Base-by-base conservation (phyloP, 1,140 invertebrate species). In the Cydia strobilella region DNA sequence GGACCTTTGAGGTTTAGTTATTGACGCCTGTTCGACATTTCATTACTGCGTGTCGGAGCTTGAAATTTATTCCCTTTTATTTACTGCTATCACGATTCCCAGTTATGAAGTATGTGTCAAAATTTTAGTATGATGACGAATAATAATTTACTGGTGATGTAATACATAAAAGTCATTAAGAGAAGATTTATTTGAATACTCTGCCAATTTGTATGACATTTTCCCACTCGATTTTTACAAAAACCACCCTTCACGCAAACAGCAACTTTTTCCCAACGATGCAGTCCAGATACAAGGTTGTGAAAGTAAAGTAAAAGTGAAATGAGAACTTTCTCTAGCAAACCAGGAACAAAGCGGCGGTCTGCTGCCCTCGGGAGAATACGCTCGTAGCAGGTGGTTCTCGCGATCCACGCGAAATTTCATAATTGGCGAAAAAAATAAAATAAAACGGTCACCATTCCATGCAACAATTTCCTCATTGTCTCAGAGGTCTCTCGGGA, bases 381-480 rank as follows among this genome's bases (percentile, higher is more conserved):
- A 81, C 69, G 79, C 76, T 80, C 78, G 79, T 81, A 79, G 76
- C 79, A 85, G 83, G 82, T 86, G 83, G 83, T 39, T 25, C 75
- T 71, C 75, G 45, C 80, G 80, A 76, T 83, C 82, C 80, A 79
- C 76, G 75, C 82, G 79, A 84, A 89, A 87, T 87, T 90, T 80
- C 84, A 88, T 88, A 88, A 89, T 85, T 86, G 84, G 83, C 74
- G 77, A 85, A 86, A 86, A 86, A 88, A 84, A 78, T 76, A 73
- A 73, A 48, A 62, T 59, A 81, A 82, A 84, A 81, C 74, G 63
- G 77, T 81, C 82, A 83, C 76, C 79, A 85, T 83, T 80, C 71
- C 82, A 86, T 84, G 83, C 80, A 84, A 86, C 77, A 82, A 82
- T 87, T 85, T 88, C 84, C 85, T 88, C 84, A 88, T 87, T 86